Percentiles rank a stretch among this genome's conserved stretches.
Conservation (phyloP, 2,113 vertebrate genomes). For the Micronisus gabar region DNA sequence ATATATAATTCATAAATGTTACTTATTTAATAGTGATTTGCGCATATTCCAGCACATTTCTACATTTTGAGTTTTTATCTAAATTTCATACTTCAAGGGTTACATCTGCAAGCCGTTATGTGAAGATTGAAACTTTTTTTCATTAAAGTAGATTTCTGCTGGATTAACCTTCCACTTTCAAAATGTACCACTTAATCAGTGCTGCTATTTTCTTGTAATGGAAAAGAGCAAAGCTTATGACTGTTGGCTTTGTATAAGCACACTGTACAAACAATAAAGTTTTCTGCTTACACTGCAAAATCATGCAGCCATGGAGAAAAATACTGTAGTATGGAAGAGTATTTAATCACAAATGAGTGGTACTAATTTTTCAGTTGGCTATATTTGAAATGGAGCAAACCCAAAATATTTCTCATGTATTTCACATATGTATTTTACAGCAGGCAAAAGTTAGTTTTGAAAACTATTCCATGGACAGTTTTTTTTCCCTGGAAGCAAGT, state of each 20-base stretch:
- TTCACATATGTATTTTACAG: neutral
- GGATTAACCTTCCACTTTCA: constrained; percentile 29
- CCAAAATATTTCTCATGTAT: neutral
- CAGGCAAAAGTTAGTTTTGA: neutral
- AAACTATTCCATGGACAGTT: neutral
- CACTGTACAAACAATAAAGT: neutral
- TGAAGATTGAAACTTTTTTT: neutral
- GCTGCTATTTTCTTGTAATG: constrained; percentile 15
- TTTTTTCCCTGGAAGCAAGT: neutral
- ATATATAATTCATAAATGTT: neutral
- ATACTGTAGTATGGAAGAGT: neutral
- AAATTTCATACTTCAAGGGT: constrained; percentile 27
- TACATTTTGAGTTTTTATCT: neutral
- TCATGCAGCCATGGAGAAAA: neutral
- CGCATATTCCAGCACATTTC: neutral
- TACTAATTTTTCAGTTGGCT: neutral
- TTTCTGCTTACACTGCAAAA: constrained; percentile 1
- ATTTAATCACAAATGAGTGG: neutral
- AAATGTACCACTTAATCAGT: constrained; percentile 14
- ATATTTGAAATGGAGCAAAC: neutral
- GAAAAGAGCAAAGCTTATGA: neutral
- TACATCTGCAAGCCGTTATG: neutral
- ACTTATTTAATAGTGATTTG: neutral
- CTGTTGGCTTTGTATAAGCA: constrained; percentile 1
- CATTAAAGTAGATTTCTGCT: constrained; percentile 15